phyloP scores from a whole-genome alignment of 1,140 invertebrate species.

The Drosophila bocki region DNA sequence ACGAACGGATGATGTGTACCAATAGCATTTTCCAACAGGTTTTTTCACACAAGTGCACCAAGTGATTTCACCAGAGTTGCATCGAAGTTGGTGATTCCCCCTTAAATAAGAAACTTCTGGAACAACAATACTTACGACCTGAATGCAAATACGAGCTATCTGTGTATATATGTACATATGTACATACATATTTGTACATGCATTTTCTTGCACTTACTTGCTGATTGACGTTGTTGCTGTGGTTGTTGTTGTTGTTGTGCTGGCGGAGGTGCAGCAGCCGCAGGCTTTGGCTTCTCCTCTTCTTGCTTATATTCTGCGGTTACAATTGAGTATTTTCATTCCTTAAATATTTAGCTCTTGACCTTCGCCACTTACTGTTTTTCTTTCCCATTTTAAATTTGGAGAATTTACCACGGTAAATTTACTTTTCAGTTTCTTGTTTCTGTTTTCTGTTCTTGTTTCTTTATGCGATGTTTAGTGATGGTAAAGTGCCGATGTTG shows the following conservation, averaged over 20 bases:
- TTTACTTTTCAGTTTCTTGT: background rate
- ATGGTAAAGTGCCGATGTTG: too few species aligned
- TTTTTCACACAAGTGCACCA: background rate
- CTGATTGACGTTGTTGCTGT: background rate
- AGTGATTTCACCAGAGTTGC: slow-evolving; percentile 17
- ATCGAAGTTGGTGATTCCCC: slow-evolving; percentile 13
- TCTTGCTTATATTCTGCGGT: slow-evolving; percentile 26
- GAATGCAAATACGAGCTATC: background rate
- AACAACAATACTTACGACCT: background rate
- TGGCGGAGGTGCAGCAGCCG: slow-evolving; percentile 4
- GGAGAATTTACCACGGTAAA: background rate
- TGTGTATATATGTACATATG: background rate
- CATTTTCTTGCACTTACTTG: slow-evolving; percentile 20
- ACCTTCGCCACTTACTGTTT: slow-evolving; percentile 24
- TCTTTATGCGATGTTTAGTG: too few species aligned
- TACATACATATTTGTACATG: background rate
- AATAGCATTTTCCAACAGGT: background rate
- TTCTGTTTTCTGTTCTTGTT: too few species aligned
- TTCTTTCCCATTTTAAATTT: slow-evolving; percentile 42
- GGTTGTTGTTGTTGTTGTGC: slow-evolving; percentile 17
- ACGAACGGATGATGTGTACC: background rate
- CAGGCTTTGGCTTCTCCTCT: background rate
- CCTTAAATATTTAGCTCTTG: too few species aligned
- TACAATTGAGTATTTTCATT: background rate
- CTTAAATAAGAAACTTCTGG: slow-evolving; percentile 5